These are phyloP conservation scores for Odontophorus gujanensis DNA, from an alignment of 2,113 vertebrate genomes.

Conservation along the genomic window DNA sequence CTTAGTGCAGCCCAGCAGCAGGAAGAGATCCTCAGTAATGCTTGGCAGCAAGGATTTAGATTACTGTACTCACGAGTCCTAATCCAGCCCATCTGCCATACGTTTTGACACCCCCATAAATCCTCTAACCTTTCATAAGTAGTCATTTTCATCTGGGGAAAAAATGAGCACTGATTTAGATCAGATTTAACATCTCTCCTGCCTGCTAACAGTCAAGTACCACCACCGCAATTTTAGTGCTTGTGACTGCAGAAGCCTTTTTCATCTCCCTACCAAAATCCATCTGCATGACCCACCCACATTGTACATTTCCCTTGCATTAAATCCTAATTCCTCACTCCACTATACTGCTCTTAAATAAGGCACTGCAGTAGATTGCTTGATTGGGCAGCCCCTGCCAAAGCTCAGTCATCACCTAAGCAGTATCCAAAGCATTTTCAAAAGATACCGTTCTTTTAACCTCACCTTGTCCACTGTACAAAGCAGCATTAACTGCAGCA, in stretches of 20 bases:
- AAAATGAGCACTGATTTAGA: constrained; percentile 30
- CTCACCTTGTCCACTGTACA: background rate
- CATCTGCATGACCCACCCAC: constrained; percentile 29
- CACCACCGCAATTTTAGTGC: constrained; percentile 6
- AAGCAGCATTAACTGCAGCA: background rate
- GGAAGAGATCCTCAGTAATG: constrained; percentile 33
- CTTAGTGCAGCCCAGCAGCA: constrained; percentile 18
- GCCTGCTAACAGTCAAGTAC: constrained; percentile 40
- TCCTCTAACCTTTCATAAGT: constrained; percentile 55
- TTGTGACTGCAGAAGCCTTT: constrained; percentile 28
- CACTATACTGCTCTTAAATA: constrained; percentile 9
- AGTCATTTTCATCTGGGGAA: constrained; percentile 49
- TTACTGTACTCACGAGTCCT: constrained; percentile 17
- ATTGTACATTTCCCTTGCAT: constrained; percentile 5
- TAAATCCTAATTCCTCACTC: constrained; percentile 45
- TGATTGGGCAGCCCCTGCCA: constrained; percentile 28
- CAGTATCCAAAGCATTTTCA: constrained; percentile 22
- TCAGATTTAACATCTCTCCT: constrained; percentile 36
- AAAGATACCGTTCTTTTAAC: constrained; percentile 10
- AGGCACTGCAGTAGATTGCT: constrained; percentile 20
- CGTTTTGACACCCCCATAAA: constrained; percentile 59
- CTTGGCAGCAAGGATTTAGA: constrained; percentile 54
- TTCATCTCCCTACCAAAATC: constrained; percentile 1
- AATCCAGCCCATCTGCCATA: constrained; percentile 59
- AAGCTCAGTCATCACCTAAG: constrained; percentile 27